Evolutionary conservation across 2,888 invertebrate species (phyloP).

Genomic region (Pristionchus entomophagus): DNA sequence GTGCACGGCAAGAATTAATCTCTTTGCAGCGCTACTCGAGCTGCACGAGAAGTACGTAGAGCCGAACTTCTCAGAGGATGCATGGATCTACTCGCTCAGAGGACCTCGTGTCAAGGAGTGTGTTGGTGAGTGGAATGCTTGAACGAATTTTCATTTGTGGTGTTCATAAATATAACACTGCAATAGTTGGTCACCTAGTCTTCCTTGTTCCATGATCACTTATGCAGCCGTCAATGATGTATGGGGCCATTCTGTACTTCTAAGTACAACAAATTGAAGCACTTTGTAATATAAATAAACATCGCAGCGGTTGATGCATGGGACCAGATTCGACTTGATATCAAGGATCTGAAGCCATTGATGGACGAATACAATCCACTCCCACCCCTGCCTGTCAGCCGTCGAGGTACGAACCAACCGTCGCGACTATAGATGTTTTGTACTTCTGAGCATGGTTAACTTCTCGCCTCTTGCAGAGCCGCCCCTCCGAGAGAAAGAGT

Average conservation of each 20-base stretch:
- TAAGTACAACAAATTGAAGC: no score
- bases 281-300: no score
- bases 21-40: conserved; percentile 9
- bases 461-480: no score
- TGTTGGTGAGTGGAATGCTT: neutral
- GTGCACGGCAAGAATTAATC: neutral
- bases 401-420: no score
- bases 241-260: no score
- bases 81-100: neutral
- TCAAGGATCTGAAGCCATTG: neutral
- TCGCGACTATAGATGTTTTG: no score
- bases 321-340: neutral
- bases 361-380: neutral
- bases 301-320: neutral
- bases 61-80: neutral
- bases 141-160: neutral
- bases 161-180: no score
- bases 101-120: neutral
- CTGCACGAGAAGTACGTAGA: neutral
- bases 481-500: no score
- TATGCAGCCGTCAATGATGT: no score
- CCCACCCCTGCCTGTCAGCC: neutral
- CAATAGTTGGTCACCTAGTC: no score
- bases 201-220: no score
- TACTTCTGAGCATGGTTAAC: no score